Percentiles rank a stretch among this genome's conserved stretches.
Conservation (phyloP, 2,888 invertebrate genomes). For the Parnassius smintheus region DNA sequence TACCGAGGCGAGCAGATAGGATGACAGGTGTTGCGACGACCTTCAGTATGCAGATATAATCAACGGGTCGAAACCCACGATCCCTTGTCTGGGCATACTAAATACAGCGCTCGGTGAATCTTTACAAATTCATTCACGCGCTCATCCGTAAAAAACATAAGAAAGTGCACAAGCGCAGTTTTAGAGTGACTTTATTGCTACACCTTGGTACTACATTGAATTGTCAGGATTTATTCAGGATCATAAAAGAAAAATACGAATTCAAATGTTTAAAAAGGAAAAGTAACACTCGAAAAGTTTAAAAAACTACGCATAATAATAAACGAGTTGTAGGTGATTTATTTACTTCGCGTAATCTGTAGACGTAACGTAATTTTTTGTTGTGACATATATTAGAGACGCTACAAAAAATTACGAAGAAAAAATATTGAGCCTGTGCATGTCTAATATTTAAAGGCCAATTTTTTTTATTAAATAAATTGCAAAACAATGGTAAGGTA, state of each 20-base stretch:
- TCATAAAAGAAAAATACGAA: too few relatives aligned
- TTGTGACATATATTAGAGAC: too few relatives aligned
- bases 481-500: too few relatives aligned
- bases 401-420: too few relatives aligned
- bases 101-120: constrained; percentile 9
- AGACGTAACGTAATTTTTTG: too few relatives aligned
- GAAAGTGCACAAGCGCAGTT: constrained; percentile 9
- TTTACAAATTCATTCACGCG: constrained; percentile 18
- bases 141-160: constrained; percentile 10
- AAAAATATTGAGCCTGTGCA: too few relatives aligned
- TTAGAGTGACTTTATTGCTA: neutral
- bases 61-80: constrained; percentile 55
- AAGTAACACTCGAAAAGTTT: too few relatives aligned
- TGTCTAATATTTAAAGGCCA: too few relatives aligned
- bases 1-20: neutral
- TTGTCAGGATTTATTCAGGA: too few relatives aligned
- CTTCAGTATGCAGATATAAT: constrained; percentile 61
- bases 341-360: too few relatives aligned
- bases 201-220: neutral
- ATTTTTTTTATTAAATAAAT: too few relatives aligned
- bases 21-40: constrained; percentile 57
- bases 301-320: neutral
- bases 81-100: constrained; percentile 19
- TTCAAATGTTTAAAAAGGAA: too few relatives aligned
- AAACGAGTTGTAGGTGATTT: neutral